phyloP scores from a whole-genome alignment of 2,797 vertebrate species.

The Loriculus beryllinus region DNA sequence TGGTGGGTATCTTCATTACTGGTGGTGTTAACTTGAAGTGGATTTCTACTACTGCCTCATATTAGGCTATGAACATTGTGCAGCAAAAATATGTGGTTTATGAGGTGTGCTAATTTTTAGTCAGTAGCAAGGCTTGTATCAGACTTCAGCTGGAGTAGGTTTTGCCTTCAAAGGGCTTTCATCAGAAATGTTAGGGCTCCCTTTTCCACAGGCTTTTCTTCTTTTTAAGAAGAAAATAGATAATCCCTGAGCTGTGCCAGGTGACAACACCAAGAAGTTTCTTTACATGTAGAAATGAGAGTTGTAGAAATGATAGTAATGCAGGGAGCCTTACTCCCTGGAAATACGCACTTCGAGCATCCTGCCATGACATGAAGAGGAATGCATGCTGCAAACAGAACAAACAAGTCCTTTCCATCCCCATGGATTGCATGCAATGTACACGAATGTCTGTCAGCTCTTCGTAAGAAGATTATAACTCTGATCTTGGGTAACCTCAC shows the following conservation, averaged over 20 bases:
- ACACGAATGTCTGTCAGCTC: slow-evolving; percentile 54
- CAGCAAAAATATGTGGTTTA: background rate
- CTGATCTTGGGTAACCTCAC: slow-evolving; percentile 48
- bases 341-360: slow-evolving; percentile 25
- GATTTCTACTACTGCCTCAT: background rate
- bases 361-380: slow-evolving; percentile 65
- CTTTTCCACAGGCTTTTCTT: background rate
- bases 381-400: slow-evolving; percentile 60
- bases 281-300: background rate
- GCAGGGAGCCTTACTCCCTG: slow-evolving; percentile 16
- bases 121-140: background rate
- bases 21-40: background rate
- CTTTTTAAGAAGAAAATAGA: background rate
- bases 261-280: background rate
- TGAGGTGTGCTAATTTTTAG: background rate
- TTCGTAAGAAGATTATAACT: slow-evolving; percentile 56
- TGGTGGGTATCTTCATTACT: background rate
- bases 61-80: background rate
- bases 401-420: slow-evolving; percentile 63
- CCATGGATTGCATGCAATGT: slow-evolving; percentile 42
- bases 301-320: background rate
- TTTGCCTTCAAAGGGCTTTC: background rate
- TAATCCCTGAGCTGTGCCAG: background rate
- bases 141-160: background rate
- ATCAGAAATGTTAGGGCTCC: background rate